Percentiles rank a stretch among this genome's conserved stretches.
Evolutionary conservation across 2,797 vertebrate species (phyloP).

Genomic region (Acropternis orthonyx): DNA sequence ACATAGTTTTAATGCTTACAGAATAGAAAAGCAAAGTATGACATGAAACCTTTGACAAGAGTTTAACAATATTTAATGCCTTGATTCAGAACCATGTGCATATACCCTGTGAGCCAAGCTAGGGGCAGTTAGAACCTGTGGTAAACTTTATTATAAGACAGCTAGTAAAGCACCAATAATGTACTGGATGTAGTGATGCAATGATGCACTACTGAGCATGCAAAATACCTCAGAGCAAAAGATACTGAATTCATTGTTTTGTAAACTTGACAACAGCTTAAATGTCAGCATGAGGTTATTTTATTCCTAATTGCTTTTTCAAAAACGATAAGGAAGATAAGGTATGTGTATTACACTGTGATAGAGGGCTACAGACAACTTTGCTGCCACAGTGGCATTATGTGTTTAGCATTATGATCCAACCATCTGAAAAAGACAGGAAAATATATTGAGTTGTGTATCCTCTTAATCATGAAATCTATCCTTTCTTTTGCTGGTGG

Average conservation of each 20-base stretch:
- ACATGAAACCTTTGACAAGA: neutral
- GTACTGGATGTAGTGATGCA: neutral
- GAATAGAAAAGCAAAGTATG: neutral
- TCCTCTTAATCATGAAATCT: neutral
- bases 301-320: slow-evolving; percentile 24
- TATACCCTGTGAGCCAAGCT: neutral
- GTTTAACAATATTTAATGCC: slow-evolving; percentile 40
- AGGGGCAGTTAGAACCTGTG: neutral
- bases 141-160: neutral
- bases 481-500: neutral
- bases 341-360: neutral
- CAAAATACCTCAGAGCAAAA: slow-evolving; percentile 45
- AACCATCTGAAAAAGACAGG: neutral
- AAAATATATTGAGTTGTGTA: neutral
- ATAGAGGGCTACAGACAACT: neutral
- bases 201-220: neutral
- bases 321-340: slow-evolving; percentile 12
- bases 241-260: neutral
- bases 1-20: neutral
- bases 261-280: slow-evolving; percentile 30
- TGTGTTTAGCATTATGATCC: neutral
- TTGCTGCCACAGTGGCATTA: neutral
- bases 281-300: slow-evolving; percentile 45
- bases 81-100: neutral
- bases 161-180: neutral